Base-by-base conservation (phyloP, 2,888 invertebrate species). In the Leucophora obtusa region DNA sequence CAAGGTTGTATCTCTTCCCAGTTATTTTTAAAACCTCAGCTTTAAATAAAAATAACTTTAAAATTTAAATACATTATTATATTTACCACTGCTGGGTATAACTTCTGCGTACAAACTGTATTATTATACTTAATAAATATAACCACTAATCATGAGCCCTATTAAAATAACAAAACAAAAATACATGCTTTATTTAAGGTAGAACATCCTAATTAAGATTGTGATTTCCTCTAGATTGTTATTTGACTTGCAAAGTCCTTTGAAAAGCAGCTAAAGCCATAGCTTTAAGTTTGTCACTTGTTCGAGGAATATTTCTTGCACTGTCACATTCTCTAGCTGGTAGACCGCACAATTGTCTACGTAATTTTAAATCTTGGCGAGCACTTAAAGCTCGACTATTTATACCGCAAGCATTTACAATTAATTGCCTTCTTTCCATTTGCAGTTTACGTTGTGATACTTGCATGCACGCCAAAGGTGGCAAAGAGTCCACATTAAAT, bases 381-480 rank as follows among this genome's bases (percentile, higher is more conserved):
- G 96, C 96, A 84, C 95, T 95, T 60, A 96, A 89, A 0, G 96
- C 96, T 15, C 95, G 92, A 33, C 95, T 94, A 85, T 93, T 94
- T 54, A 94, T 93, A 66, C 95, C 96, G 17, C 95, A 95, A 54
- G 95, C 93, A 86, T 93, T 93, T 79, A 93, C 92, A 83, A 96
- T 92, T 3, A 95, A 86, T 59, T 91, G 91, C 62, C 92, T 93
- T 11, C 94, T 92, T 78, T 93, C 92, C n/a, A 92, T 92, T 80
- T 92, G 91, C 24, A 93, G 91, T 82, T 93, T 92, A 71, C 93
- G 91, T 60, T 93, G 90, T 0, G 93, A 93, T 74, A 94, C 93
- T 91, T 95, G 92, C 43, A 92, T 91, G 21, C 89, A 88, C 1
- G 91, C 91, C 24, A 91, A 79, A 1, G 89, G 88, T 79, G 89